Evolutionary conservation across 2,888 invertebrate species (phyloP), one percentile per base, ranked within the genome.

Genomic region (Hypena proboscidalis): DNA sequence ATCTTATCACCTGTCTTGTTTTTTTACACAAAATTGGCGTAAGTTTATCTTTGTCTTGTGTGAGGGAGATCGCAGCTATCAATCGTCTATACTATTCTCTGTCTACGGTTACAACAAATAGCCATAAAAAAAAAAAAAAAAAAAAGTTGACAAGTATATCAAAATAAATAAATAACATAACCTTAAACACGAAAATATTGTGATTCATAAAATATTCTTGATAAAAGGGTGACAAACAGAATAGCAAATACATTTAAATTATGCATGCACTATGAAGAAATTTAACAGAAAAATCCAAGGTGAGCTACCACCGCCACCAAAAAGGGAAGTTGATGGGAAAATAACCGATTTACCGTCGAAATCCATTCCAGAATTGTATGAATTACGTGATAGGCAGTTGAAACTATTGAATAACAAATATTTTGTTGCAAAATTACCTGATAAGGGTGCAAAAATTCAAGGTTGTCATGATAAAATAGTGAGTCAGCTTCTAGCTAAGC

Each of bases 381-480:
- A 93, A 61, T 72, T 93, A 19, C 75, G 92, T 32, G 88, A 92
- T 31, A 85, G 94, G 25, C 93, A 94, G 68, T 59, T 86, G 25
- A 93, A 92, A 73, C 77, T 94, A 20, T 67, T 94, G 7, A 79
- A 73, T 29, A 89, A 90, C 62, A 93, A 92, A 54, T 47, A 53
- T 17, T 93, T 94, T 53, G 75, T 92, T 20, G 74, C 67, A 1
- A 93, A 90, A 69, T 77, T 94, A 38, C 80, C 92, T 0, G 94
- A 94, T 59, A 93, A 92, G 70, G 94, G 94, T 13, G 85, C 80
- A 11, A 94, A 92, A 77, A 92, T 94, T 43, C 76, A 78, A 50
- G 61, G 65, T 4, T 91, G 92, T 31, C 73, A 85, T 45, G 76
- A 88, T 13, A 92, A 88, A 74, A 77, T 94, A 51, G 41, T 80